Evolutionary conservation across 2,113 vertebrate genomes (phyloP).

Genomic region (Antennarius striatus): DNA sequence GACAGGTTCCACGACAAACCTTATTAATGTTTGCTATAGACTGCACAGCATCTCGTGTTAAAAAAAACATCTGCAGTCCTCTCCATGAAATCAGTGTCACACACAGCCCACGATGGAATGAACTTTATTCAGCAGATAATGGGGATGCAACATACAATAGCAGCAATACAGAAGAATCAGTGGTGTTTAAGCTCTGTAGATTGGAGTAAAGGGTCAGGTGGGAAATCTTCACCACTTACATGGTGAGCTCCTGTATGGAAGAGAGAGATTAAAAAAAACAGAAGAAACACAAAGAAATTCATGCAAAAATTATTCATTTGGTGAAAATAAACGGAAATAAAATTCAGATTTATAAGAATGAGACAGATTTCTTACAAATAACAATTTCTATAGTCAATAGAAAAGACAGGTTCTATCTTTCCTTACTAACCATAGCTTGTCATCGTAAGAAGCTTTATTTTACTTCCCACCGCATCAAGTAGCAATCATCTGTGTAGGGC

Average conservation of each 20-base stretch:
- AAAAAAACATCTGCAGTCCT: no score
- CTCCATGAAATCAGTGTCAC: no score
- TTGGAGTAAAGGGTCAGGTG: constrained; percentile 50
- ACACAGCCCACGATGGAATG: constrained; percentile 56
- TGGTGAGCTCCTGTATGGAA: constrained; percentile 80
- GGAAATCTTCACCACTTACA: constrained; percentile 69
- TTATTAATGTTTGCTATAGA: no score
- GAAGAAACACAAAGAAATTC: constrained; percentile 4
- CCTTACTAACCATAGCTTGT: background rate
- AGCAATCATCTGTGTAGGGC: no score
- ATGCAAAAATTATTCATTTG: background rate
- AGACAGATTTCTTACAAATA: background rate
- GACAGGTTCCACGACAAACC: no score
- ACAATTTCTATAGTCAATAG: no score
- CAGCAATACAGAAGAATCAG: constrained; percentile 79
- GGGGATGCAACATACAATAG: constrained; percentile 78
- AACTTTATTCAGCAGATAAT: constrained; percentile 82
- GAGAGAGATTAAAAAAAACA: constrained; percentile 6
- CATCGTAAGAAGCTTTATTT: background rate
- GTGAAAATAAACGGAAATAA: background rate
- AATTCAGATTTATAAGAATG: background rate
- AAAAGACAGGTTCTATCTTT: background rate
- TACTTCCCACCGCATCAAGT: background rate
- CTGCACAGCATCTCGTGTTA: no score
- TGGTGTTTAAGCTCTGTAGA: constrained; percentile 70